These are phyloP conservation scores for Empis livida DNA, from an alignment of 2,888 invertebrate species.

Conservation along the genomic window DNA sequence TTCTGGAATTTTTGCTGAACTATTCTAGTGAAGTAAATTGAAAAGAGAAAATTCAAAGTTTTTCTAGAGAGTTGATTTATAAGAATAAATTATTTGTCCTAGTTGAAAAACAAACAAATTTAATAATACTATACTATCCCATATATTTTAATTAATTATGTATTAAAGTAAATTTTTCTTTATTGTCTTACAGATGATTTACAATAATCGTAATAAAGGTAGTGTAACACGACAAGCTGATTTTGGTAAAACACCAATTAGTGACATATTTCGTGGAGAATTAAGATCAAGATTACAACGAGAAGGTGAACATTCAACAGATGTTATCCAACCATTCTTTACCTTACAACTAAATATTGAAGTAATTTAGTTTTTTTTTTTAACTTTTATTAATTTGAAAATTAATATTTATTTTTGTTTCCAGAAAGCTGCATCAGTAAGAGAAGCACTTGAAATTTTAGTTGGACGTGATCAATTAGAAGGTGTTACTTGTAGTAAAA, in stretches of 20 bases:
- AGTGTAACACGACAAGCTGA: constrained; percentile 75
- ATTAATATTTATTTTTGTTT: constrained; percentile 13
- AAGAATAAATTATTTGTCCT: constrained; percentile 16
- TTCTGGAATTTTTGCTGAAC: constrained; percentile 13
- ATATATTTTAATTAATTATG: neutral
- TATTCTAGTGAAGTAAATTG: constrained; percentile 22
- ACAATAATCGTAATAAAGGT: constrained; percentile 79
- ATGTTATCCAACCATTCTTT: constrained; percentile 91
- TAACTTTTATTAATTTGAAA: neutral
- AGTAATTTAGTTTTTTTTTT: constrained; percentile 38
- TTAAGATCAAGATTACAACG: constrained; percentile 71
- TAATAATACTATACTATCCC: neutral
- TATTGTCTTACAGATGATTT: constrained; percentile 24
- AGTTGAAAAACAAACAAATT: constrained; percentile 31
- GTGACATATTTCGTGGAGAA: constrained; percentile 87
- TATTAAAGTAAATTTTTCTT: neutral
- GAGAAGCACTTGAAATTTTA: constrained; percentile 75
- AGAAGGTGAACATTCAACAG: constrained; percentile 55
- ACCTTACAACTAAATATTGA: constrained; percentile 90
- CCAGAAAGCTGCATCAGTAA: constrained; percentile 69
- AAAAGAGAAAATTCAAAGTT: constrained; percentile 5
- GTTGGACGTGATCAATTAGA: constrained; percentile 75
- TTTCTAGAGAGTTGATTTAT: constrained; percentile 11
- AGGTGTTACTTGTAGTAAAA: constrained; percentile 71
- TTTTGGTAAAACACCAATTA: constrained; percentile 73